These are phyloP conservation scores for Drosophila neotestacea DNA, from an alignment of 2,888 invertebrate species.

Conservation along the genomic window DNA sequence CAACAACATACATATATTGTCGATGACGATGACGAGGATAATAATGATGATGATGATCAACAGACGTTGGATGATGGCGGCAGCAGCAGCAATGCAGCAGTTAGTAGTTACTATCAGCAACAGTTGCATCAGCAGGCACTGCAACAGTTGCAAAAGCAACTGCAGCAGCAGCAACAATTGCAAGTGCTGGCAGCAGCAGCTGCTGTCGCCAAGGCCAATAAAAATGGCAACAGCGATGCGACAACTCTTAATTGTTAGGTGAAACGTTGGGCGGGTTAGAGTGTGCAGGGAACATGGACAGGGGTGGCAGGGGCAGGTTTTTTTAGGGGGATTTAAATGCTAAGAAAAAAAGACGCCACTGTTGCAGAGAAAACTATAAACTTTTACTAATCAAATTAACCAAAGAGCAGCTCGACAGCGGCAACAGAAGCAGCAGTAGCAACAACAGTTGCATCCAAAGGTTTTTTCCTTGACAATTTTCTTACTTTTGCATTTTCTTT, in stretches of 20 bases:
- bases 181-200: conserved; percentile 61
- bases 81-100: conserved; percentile 9
- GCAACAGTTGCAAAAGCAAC: conserved; percentile 75
- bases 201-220: conserved; percentile 52
- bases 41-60: conserved; percentile 30
- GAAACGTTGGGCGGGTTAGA: too few relatives aligned
- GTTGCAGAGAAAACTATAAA: conserved; percentile 3
- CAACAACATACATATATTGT: conserved; percentile 60
- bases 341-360: conserved; percentile 28
- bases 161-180: conserved; percentile 71
- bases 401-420: conserved; percentile 52
- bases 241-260: conserved; percentile 54
- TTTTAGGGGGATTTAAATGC: background rate
- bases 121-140: conserved; percentile 76
- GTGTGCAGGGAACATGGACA: too few relatives aligned
- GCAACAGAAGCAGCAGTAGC: background rate
- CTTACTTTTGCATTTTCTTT: conserved; percentile 56
- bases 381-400: conserved; percentile 73
- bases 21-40: conserved; percentile 59
- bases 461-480: conserved; percentile 6
- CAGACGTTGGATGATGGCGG: conserved; percentile 28
- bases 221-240: conserved; percentile 41
- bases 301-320: background rate
- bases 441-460: conserved; percentile 14
- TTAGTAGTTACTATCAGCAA: conserved; percentile 70